Conservation (phyloP, 1,140 invertebrate genomes). For the Myzus persicae region DNA sequence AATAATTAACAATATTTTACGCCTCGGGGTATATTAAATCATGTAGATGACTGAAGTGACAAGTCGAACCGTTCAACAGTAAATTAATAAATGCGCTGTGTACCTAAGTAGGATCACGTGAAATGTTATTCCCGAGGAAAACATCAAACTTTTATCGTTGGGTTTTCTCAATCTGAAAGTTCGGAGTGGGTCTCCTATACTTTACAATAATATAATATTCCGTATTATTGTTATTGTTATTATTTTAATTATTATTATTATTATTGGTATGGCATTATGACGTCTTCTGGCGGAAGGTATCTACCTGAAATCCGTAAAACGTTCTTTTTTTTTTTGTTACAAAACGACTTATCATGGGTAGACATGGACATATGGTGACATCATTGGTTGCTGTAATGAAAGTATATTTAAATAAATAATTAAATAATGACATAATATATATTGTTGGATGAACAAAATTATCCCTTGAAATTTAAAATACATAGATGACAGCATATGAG, state of each 20-base stretch:
- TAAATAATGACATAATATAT: background rate
- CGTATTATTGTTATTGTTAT: too few species aligned
- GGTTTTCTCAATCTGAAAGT: background rate
- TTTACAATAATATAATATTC: too few species aligned
- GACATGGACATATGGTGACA: rapidly evolving
- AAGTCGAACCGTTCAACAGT: too few species aligned
- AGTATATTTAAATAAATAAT: background rate
- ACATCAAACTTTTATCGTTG: too few species aligned
- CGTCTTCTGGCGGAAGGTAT: background rate
- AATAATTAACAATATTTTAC: too few species aligned
- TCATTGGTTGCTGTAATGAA: background rate
- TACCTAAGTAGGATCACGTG: too few species aligned
- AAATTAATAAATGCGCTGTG: too few species aligned
- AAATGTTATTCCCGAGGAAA: too few species aligned
- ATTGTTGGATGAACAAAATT: background rate
- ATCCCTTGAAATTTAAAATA: background rate
- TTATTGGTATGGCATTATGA: background rate
- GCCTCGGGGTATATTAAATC: too few species aligned
- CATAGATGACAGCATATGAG: background rate
- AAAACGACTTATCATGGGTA: background rate
- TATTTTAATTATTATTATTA: too few species aligned
- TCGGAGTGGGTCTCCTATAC: too few species aligned
- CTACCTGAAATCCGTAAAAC: background rate
- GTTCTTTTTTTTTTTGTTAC: background rate
- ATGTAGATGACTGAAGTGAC: too few species aligned